phyloP scores from a whole-genome alignment of 2,888 invertebrate genomes.

The Stenotaenia linearis region DNA sequence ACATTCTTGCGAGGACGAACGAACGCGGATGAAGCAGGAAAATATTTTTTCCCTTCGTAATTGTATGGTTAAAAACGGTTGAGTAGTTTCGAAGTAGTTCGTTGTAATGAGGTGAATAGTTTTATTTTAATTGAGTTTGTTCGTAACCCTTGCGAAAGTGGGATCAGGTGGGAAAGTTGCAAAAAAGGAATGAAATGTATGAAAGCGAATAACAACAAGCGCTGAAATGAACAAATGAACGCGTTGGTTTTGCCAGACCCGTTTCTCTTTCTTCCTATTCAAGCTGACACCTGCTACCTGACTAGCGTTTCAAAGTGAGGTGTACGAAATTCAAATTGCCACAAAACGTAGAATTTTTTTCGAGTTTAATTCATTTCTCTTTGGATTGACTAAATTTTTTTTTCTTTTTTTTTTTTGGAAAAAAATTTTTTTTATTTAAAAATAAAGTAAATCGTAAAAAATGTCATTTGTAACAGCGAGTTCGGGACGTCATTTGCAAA shows the following conservation, averaged over 20 bases:
- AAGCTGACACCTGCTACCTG: conserved; percentile 9
- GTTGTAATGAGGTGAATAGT: not conserved
- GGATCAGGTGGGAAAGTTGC: not conserved
- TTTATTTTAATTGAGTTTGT: not conserved
- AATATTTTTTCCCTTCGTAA: not conserved
- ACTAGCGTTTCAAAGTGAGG: not conserved
- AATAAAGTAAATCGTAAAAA: not conserved
- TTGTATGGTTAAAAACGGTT: not conserved
- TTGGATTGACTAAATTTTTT: not conserved
- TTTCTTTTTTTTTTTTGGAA: too few species aligned
- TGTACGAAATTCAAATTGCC: not conserved
- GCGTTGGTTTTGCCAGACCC: conserved; percentile 4
- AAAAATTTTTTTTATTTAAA: not conserved
- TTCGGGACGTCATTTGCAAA: not conserved
- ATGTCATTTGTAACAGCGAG: not conserved
- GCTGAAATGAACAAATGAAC: conserved; percentile 6
- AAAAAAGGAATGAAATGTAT: not conserved
- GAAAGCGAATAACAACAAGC: not conserved
- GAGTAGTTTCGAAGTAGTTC: not conserved
- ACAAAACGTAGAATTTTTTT: not conserved
- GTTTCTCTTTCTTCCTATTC: not conserved
- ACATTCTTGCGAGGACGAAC: not conserved
- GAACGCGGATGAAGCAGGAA: not conserved
- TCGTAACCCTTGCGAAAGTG: not conserved
- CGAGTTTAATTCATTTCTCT: not conserved